Conservation (phyloP, 2,888 invertebrate genomes). For the Meloe dianella region DNA sequence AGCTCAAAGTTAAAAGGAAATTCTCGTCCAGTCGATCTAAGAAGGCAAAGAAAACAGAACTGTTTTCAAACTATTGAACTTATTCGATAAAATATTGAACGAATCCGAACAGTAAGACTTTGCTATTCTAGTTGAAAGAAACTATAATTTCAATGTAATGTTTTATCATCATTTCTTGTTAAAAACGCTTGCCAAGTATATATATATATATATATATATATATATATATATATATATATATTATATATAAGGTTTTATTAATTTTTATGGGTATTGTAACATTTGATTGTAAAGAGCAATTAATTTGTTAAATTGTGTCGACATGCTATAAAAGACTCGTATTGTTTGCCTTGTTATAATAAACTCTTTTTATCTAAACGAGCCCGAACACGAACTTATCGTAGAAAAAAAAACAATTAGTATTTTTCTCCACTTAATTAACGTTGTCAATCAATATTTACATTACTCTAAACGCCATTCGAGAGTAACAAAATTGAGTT, state of each 20-base stretch:
- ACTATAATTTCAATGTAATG: slow-evolving; percentile 34
- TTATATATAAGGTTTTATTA: too few relatives aligned
- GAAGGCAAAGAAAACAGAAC: slow-evolving; percentile 33
- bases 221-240: too few relatives aligned
- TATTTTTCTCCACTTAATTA: background rate
- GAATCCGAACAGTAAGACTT: slow-evolving; percentile 31
- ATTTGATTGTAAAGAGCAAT: background rate
- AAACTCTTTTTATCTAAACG: slow-evolving; percentile 1
- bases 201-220: too few relatives aligned
- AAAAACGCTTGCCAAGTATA: slow-evolving; percentile 16
- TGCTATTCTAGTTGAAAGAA: slow-evolving; percentile 33
- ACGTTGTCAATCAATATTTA: slow-evolving; percentile 2
- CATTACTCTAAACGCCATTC: background rate
- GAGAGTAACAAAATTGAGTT: background rate
- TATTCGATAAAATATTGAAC: slow-evolving; percentile 35
- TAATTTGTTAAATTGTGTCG: background rate
- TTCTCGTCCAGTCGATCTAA: slow-evolving; percentile 10
- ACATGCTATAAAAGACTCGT: slow-evolving; percentile 5
- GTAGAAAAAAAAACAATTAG: background rate
- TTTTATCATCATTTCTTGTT: slow-evolving; percentile 36
- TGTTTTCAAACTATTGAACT: slow-evolving; percentile 36
- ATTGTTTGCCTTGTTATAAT: background rate
- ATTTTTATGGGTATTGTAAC: too few relatives aligned
- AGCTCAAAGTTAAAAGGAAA: slow-evolving; percentile 21
- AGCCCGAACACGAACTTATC: background rate